Percentiles rank a stretch among this genome's conserved stretches.
Conservation (phyloP, 1,140 invertebrate species). For the Helicoverpa zea region DNA sequence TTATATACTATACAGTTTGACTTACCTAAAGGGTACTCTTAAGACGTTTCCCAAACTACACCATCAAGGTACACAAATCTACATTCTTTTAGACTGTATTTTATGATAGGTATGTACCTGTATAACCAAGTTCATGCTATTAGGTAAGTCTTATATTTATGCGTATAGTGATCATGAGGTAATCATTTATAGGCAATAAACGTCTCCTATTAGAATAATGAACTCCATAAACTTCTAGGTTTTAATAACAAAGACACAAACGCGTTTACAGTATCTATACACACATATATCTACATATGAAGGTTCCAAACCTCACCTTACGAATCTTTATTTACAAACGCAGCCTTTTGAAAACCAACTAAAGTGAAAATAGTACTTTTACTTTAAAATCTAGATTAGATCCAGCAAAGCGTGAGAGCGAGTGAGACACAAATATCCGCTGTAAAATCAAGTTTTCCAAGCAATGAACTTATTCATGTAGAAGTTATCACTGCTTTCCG, state of each 20-base stretch:
- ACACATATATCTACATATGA: no score
- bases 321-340: background rate
- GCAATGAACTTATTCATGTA: constrained; percentile 29
- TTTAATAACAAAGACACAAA: no score
- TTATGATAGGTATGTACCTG: background rate
- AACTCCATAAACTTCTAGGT: background rate
- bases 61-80: background rate
- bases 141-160: no score
- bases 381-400: constrained; percentile 1
- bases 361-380: constrained; percentile 9
- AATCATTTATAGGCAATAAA: no score
- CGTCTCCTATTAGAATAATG: no score
- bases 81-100: background rate
- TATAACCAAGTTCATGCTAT: no score
- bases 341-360: background rate
- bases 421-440: background rate
- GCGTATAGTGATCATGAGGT: no score
- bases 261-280: no score
- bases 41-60: background rate
- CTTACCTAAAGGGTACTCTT: background rate
- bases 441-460: constrained; percentile 12
- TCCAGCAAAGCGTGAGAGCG: background rate
- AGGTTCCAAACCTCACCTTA: background rate
- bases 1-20: background rate
- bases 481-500: constrained; percentile 39